Evolutionary conservation across 2,113 vertebrate species (phyloP), one percentile per base, ranked within the genome.

Genomic region (Phaethon lepturus): DNA sequence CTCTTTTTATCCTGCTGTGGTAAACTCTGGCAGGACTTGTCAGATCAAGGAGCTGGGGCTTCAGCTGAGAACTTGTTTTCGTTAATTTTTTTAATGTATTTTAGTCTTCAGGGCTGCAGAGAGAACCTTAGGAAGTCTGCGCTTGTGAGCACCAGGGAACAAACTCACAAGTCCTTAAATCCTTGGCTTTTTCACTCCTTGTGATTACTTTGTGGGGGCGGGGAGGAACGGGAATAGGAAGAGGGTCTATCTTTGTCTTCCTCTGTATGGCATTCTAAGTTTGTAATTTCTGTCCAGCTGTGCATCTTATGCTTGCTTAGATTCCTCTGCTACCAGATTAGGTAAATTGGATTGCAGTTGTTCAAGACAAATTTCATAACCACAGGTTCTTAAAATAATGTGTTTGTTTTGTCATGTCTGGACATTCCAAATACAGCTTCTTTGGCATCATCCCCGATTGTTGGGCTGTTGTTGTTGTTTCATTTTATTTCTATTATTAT

Each of bases 351-450:
- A 52, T 68, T 95, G 49, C 68, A 68, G 79, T 93, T 81, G 64
- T 92, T 86, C 22, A 91, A 53, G 60, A 59, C 11, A 66, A 78
- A 74, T 94, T 92, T 96, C 60, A 7, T 93, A 95, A 95, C 76
- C 87, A 29, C n/a, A 8, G 0, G 2, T 93, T 95, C 90, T 71
- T 94, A 92, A 92, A 96, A 88, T 94, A 91, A 77, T 2, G 2
- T 53, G 35, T 64, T 84, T 72, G 38, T 73, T 94, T 96, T 77
- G 40, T 92, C 86, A 33, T 86, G 63, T 86, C 67, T 80, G 92
- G 71, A 66, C 50, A 62, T 90, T 90, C 38, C 82, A 82, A 94
- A 73, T 90, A 63, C 4, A 74, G 38, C 45, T 90, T 73, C 53
- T 50, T 85, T 87, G 87, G 49, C 85, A 79, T 82, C 7, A 8